These are phyloP conservation scores for Hyposmocoma kahamanoa DNA, from an alignment of 1,140 invertebrate species.

Conservation along the genomic window DNA sequence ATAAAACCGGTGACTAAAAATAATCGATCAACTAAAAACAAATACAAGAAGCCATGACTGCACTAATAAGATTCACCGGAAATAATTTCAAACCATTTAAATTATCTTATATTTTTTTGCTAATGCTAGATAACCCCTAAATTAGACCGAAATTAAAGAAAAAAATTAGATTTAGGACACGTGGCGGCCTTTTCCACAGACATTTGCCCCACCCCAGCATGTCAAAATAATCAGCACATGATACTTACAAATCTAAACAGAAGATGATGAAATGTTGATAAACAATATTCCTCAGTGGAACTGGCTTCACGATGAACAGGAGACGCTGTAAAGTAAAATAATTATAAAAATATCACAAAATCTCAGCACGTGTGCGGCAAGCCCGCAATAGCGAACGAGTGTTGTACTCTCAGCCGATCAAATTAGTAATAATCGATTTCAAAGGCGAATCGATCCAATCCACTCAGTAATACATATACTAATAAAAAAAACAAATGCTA, in stretches of 20 bases:
- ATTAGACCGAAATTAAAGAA: conserved; percentile 25
- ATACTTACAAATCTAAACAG: conserved; percentile 48
- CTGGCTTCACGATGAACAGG: conserved; percentile 24
- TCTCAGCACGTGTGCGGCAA: conserved; percentile 67
- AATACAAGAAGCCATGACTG: conserved; percentile 7
- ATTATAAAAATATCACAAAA: conserved; percentile 63
- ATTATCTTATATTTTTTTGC: neutral
- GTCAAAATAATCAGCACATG: conserved; percentile 45
- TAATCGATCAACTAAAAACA: conserved; percentile 38
- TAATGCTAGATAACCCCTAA: conserved; percentile 10
- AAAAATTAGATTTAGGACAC: conserved; percentile 56
- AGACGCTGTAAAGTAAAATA: conserved; percentile 46
- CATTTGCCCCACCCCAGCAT: conserved; percentile 64
- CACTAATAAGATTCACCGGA: neutral
- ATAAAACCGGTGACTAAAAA: conserved; percentile 23
- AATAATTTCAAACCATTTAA: neutral
- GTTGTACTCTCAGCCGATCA: conserved; percentile 5
- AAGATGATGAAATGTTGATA: conserved; percentile 30
- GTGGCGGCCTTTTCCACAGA: conserved; percentile 60
- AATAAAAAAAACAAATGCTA: too few relatives aligned
- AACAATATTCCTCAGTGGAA: conserved; percentile 29
- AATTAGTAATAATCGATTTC: too few relatives aligned
- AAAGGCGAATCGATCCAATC: too few relatives aligned
- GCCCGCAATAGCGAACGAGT: conserved; percentile 47
- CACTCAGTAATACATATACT: too few relatives aligned